These are phyloP conservation scores for Crocidura indochinensis DNA, from an alignment of 2,797 vertebrate genomes.

Conservation along the genomic window DNA sequence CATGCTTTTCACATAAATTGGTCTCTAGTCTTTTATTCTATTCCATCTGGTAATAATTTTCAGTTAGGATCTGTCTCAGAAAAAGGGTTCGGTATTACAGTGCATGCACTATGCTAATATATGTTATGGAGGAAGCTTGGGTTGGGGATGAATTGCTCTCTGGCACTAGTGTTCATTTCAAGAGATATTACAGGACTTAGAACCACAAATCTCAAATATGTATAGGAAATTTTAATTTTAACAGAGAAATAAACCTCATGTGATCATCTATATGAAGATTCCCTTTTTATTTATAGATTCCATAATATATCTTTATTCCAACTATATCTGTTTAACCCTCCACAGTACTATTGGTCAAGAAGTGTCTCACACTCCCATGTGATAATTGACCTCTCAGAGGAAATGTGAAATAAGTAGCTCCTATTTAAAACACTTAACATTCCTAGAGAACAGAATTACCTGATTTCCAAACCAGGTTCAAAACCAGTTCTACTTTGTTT, in stretches of 20 bases:
- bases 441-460: not conserved
- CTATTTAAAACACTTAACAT: not conserved
- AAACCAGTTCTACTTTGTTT: not conserved
- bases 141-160: not conserved
- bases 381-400: not conserved
- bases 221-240: too few relatives aligned
- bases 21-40: slow-evolving; percentile 31
- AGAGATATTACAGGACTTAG: not conserved
- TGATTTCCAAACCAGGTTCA: not conserved
- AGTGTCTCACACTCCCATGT: not conserved
- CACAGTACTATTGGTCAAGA: not conserved
- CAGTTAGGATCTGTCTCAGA: not conserved
- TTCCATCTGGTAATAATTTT: slow-evolving; percentile 62
- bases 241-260: not conserved
- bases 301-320: not conserved
- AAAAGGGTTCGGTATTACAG: not conserved
- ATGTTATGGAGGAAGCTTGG: not conserved
- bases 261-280: not conserved
- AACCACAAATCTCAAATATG: not conserved
- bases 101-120: not conserved
- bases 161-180: not conserved
- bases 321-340: not conserved
- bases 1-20: slow-evolving; percentile 53
- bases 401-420: not conserved
- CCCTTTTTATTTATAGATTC: not conserved